Conservation (phyloP, 2,797 vertebrate genomes). For the Epinephelus awoara region DNA sequence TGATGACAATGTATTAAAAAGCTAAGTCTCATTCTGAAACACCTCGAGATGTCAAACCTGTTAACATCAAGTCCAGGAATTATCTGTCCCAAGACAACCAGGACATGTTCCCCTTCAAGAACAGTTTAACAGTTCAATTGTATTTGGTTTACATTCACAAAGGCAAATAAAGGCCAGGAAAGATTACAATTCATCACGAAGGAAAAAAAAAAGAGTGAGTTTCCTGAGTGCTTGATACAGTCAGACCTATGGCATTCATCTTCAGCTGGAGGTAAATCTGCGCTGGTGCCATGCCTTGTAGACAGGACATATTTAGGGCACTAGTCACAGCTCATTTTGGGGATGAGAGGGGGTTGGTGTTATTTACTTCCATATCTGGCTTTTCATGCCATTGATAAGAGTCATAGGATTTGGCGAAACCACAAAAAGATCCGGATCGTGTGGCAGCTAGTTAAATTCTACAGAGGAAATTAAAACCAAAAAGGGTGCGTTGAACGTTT, state of each 20-base stretch:
- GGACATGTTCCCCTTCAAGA: constrained; percentile 3
- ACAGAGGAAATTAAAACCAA: constrained; percentile 49
- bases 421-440: constrained; percentile 33
- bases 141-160: constrained; percentile 62
- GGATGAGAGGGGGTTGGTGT: constrained; percentile 59
- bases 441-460: constrained; percentile 32
- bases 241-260: constrained; percentile 79
- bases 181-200: constrained; percentile 20
- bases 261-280: constrained; percentile 63
- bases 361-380: constrained; percentile 68
- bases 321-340: constrained; percentile 76
- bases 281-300: constrained; percentile 72
- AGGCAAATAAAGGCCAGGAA: constrained; percentile 43
- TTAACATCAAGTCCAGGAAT: constrained; percentile 7
- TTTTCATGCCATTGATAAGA: constrained; percentile 73
- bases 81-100: constrained; percentile 1
- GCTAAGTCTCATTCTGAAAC: neutral
- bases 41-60: constrained; percentile 17
- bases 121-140: constrained; percentile 26
- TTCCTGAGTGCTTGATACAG: constrained; percentile 79
- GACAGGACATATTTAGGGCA: constrained; percentile 79
- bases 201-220: constrained; percentile 16
- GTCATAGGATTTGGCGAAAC: constrained; percentile 73
- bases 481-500: constrained; percentile 16
- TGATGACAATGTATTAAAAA: neutral